Evolutionary conservation across 2,888 invertebrate species (phyloP), one percentile per base, ranked within the genome.

Genomic region (Orthonevra nobilis): DNA sequence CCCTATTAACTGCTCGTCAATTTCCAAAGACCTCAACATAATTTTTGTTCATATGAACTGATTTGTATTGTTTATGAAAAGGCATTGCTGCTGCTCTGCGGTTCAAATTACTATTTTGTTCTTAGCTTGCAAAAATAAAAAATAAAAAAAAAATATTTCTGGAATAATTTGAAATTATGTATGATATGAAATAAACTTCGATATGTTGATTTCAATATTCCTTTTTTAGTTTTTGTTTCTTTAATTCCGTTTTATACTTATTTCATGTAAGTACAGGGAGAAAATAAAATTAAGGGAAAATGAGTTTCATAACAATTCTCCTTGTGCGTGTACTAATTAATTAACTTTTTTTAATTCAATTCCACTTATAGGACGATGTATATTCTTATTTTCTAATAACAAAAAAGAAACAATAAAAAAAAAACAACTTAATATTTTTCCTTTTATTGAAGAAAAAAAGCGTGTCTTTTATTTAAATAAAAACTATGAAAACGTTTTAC

Each of bases 391-490:
- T 14, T 36, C 17, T 44, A 14, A 14, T 34, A 52, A 10, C 3
- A n/a, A 32, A 64, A 56, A 26, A 32, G 3, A n/a, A 14, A 56
- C 52, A 60, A 63, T 9, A 26, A 60, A 46, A 60, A 10, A 44
- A 72, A 15, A 42, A n/a, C n/a, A n/a, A 56, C 7, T 9, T 36
- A 54, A 26, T 40, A 3, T 50, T 50, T 38, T n/a, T n/a, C n/a
- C n/a, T n/a, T 72, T 23, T 4, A 50, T 42, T 77, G 46, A 79
- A 79, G 54, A 79, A 72, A 72, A 72, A 75, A 58, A 58, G 36
- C 34, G n/a, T 72, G 64, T 66, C 72, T 63, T 66, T 79, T 79
- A 79, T 79, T 72, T 2, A 79, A 64, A 56, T 61, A 63, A 72
- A 72, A 64, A 60, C 58, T 48, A 66, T 54, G 38, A 56, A 63